Base-by-base conservation (phyloP, 2,113 vertebrate species). In the Antigone vipio region DNA sequence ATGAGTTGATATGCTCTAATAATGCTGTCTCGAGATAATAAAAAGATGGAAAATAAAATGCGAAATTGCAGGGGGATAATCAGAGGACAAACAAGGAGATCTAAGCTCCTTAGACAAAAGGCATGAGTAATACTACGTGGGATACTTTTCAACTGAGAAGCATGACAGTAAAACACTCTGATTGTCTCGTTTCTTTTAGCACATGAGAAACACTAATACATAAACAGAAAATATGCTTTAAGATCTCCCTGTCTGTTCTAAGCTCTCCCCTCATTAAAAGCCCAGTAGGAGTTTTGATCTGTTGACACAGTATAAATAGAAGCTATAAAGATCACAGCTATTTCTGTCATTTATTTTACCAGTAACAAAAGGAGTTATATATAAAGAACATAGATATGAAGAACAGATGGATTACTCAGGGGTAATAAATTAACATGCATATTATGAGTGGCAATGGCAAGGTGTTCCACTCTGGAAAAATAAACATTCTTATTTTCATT, bases 191-290 rank as follows among this genome's bases (percentile, higher is more conserved):
- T 92, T 86, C 44, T 93, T 86, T 85, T 59, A 86, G 26, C 1
- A 9, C 52, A 64, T 47, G 38, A 81, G 52, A 60, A 84, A 78
- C 6, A 30, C 26, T 80, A 80, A 77, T 35, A 56, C 16, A 72
- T 71, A 89, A 94, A 45, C 30, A 91, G 47, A 92, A 96, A 95
- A 93, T 44, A 85, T 67, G 15, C 21, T 86, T 67, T 86, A 86
- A 78, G 11, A 56, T 75, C 14, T 92, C 40, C 26, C 47, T 69
- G 9, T 81, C n/a, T 80, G 42, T 84, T 93, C 16, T 88, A 79
- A 83, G 42, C 9, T 94, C 30, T 88, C 18, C n/a, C 15, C 34
- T 94, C 40, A 73, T 93, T 94, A 93, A 92, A 94, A 94, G n/a
- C 11, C 15, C 44, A 81, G 20, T 20, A 62, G 17, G 29, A 86